Evolutionary conservation across 2,888 invertebrate genomes (phyloP).

Genomic region (Aricia artaxerxes): DNA sequence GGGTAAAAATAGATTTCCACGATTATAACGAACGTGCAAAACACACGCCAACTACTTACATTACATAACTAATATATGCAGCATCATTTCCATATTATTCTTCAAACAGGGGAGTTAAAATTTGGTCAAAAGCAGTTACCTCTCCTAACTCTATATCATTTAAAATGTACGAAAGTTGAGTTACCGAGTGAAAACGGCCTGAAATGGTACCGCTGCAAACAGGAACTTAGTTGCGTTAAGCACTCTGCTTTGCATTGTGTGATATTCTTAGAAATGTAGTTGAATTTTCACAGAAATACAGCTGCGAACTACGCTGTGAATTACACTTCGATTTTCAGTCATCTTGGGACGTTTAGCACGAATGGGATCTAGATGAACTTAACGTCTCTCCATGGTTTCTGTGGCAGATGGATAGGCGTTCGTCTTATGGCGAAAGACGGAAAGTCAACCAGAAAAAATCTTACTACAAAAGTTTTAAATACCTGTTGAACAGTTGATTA

Average conservation of each 20-base stretch:
- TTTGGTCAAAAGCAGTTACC: conserved; percentile 20
- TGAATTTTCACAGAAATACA: neutral
- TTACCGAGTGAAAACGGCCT: neutral
- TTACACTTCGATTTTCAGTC: neutral
- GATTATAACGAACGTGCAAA: too few relatives aligned
- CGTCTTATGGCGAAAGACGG: too few relatives aligned
- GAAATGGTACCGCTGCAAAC: neutral
- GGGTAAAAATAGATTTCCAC: too few relatives aligned
- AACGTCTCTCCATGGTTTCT: too few relatives aligned
- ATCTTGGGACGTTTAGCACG: too few relatives aligned
- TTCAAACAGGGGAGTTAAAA: conserved; percentile 1
- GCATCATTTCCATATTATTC: neutral
- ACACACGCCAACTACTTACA: too few relatives aligned
- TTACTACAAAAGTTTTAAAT: too few relatives aligned
- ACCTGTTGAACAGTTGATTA: too few relatives aligned
- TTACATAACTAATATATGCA: neutral
- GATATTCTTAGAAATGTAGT: conserved; percentile 1
- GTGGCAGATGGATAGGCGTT: too few relatives aligned
- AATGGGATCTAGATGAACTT: too few relatives aligned
- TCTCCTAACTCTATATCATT: conserved; percentile 11
- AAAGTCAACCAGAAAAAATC: too few relatives aligned
- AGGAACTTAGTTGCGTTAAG: neutral
- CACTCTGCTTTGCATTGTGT: neutral
- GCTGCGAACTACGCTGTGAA: neutral
- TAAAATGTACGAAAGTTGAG: conserved; percentile 28